phyloP scores from a whole-genome alignment of 2,888 invertebrate species.

The Scotopteryx bipunctaria region DNA sequence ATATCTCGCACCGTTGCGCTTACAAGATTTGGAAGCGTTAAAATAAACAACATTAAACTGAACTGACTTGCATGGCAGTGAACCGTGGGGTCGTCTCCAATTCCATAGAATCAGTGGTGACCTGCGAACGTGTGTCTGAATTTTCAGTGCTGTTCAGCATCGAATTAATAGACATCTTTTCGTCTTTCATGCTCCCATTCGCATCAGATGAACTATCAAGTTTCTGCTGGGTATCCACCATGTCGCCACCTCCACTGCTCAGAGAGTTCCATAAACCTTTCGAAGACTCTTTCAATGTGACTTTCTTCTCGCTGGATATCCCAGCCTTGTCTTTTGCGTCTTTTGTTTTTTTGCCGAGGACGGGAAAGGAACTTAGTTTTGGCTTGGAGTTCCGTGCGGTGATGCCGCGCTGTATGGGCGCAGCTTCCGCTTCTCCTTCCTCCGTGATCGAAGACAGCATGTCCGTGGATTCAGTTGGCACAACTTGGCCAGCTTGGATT shows the following conservation, averaged over 20 bases:
- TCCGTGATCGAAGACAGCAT: constrained; percentile 87
- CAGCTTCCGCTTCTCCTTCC: constrained; percentile 83
- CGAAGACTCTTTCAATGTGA: constrained; percentile 70
- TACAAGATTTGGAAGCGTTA: constrained; percentile 21
- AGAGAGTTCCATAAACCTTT: constrained; percentile 77
- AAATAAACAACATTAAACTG: constrained; percentile 57
- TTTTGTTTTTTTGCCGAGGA: constrained; percentile 85
- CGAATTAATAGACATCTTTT: constrained; percentile 73
- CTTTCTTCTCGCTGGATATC: constrained; percentile 68
- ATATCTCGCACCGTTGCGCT: constrained; percentile 11
- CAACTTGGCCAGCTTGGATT: constrained; percentile 88
- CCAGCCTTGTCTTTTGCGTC: constrained; percentile 76
- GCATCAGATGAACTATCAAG: constrained; percentile 62
- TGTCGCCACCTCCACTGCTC: constrained; percentile 76
- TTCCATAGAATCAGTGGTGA: constrained; percentile 77
- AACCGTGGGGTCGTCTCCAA: constrained; percentile 77
- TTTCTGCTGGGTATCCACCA: constrained; percentile 75
- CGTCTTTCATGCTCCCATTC: constrained; percentile 76
- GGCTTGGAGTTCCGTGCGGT: constrained; percentile 83
- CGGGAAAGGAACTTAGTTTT: constrained; percentile 84
- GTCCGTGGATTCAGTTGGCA: constrained; percentile 81
- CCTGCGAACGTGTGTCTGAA: constrained; percentile 77
- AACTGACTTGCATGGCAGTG: constrained; percentile 85
- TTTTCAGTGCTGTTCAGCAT: constrained; percentile 69
- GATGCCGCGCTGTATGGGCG: constrained; percentile 79